A percentile compares a stretch with the other conserved stretches of the same genome.
phyloP scores from a whole-genome alignment of 1,140 invertebrate genomes.

The Drosophila cardini region DNA sequence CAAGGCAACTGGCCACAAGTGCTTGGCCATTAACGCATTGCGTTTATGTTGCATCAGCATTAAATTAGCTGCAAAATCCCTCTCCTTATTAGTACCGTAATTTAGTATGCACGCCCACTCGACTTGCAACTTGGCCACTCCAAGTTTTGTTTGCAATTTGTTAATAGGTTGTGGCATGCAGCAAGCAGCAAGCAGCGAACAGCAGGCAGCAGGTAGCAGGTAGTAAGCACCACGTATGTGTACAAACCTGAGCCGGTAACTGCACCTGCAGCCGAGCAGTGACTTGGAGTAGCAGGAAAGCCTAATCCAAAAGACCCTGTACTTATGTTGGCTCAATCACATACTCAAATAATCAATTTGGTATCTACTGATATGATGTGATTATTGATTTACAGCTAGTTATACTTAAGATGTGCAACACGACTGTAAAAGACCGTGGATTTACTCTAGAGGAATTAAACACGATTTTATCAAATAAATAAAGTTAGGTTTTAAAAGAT shows the following conservation, averaged over 20 bases:
- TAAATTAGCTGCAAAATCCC: constrained; percentile 76
- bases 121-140: constrained; percentile 40
- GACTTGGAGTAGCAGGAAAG: too few relatives aligned
- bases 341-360: too few relatives aligned
- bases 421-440: too few relatives aligned
- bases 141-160: constrained; percentile 82
- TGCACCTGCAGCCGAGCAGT: background rate
- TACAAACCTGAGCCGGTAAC: background rate
- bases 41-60: constrained; percentile 53
- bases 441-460: too few relatives aligned
- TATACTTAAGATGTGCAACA: too few relatives aligned
- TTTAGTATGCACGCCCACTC: constrained; percentile 77
- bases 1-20: constrained; percentile 63
- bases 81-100: constrained; percentile 73
- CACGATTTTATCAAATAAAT: too few relatives aligned
- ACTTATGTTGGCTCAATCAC: too few relatives aligned
- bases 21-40: constrained; percentile 67
- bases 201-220: constrained; percentile 68
- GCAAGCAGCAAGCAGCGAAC: constrained; percentile 54
- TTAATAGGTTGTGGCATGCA: constrained; percentile 80
- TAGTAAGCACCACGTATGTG: background rate
- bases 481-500: too few relatives aligned
- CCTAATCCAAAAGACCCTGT: too few relatives aligned
- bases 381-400: too few relatives aligned
- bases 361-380: too few relatives aligned